A percentile compares a stretch with the other conserved stretches of the same genome.
These are phyloP conservation scores for Leucoraja ocellata DNA, from an alignment of 2,797 vertebrate genomes.

Conservation along the genomic window DNA sequence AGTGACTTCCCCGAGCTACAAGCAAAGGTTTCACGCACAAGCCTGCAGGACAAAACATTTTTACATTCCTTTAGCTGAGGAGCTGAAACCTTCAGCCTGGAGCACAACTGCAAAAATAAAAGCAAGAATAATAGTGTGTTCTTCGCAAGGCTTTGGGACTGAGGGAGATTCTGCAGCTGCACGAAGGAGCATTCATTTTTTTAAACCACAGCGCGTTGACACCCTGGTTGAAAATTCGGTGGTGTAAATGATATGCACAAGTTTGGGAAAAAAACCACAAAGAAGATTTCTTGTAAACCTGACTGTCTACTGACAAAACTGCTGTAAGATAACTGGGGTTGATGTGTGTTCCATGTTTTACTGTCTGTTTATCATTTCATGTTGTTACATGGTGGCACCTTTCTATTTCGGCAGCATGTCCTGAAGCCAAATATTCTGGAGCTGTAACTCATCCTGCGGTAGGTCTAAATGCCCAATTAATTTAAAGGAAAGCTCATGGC, in stretches of 20 bases:
- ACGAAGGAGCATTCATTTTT: conserved; percentile 14
- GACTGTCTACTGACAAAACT: conserved; percentile 40
- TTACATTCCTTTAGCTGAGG: conserved; percentile 15
- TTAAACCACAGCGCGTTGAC: conserved; percentile 2
- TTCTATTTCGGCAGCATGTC: conserved; percentile 56
- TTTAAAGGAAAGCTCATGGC: conserved; percentile 57
- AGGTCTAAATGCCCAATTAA: conserved; percentile 64
- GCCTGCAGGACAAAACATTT: conserved; percentile 28
- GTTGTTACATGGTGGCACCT: conserved; percentile 54
- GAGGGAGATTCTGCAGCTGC: conserved; percentile 18
- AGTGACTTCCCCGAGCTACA: conserved; percentile 44
- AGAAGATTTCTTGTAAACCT: neutral
- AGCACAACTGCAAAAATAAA: conserved; percentile 35
- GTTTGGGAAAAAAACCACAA: conserved; percentile 29
- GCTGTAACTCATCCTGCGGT: conserved; percentile 59
- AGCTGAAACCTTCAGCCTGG: neutral
- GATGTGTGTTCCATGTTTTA: conserved; percentile 53
- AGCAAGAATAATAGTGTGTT: conserved; percentile 3
- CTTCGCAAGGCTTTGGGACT: neutral
- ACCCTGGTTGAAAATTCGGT: conserved; percentile 31
- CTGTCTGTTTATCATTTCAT: conserved; percentile 59
- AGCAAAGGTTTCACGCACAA: conserved; percentile 41
- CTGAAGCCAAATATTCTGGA: conserved; percentile 59
- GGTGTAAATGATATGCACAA: conserved; percentile 1
- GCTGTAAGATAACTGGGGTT: conserved; percentile 50